Evolutionary conservation across 2,888 invertebrate genomes (phyloP).

Genomic region (Eupithecia tripunctaria): DNA sequence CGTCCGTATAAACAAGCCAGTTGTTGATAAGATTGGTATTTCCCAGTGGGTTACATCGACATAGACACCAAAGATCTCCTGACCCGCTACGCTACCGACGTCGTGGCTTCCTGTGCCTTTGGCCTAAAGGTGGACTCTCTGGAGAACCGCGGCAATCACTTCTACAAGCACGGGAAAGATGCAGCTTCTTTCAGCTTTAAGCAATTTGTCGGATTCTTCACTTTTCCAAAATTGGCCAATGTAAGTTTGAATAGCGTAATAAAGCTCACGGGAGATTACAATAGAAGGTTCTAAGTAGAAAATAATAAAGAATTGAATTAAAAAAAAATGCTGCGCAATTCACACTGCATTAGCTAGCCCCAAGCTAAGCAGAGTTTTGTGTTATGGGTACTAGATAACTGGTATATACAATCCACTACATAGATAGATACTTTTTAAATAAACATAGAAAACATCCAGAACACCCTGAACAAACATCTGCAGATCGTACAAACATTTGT

Average conservation of each 20-base stretch:
- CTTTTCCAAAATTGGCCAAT: conserved; percentile 20
- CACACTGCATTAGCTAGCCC: no score
- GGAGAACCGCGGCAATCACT: conserved; percentile 79
- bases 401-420: no score
- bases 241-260: background rate
- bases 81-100: conserved; percentile 83
- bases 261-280: background rate
- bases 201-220: conserved; percentile 21
- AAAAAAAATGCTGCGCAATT: no score
- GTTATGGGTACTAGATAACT: no score
- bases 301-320: no score
- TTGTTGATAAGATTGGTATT: background rate
- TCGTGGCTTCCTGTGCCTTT: conserved; percentile 84
- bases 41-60: conserved; percentile 21
- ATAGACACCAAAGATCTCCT: conserved; percentile 70
- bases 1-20: no score
- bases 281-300: background rate
- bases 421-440: no score
- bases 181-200: conserved; percentile 19
- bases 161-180: conserved; percentile 60
- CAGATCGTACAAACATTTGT: no score
- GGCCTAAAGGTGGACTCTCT: conserved; percentile 83
- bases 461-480: no score
- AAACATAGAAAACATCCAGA: no score
- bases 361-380: no score